Evolutionary conservation across 2,113 vertebrate genomes (phyloP).

Genomic region (Catharus bicknelli): DNA sequence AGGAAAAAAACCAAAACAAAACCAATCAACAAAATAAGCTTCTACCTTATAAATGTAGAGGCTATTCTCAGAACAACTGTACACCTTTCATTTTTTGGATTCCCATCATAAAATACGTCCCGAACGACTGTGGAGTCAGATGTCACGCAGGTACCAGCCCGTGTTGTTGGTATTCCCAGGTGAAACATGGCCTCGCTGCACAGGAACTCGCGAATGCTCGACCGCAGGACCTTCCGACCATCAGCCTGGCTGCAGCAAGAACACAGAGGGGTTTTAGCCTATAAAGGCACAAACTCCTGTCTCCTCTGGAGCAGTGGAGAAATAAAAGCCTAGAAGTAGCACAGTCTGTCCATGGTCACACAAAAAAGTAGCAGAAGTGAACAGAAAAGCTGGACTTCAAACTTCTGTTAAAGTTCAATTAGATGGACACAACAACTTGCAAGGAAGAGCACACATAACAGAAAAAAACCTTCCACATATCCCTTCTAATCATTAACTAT

Average conservation of each 20-base stretch:
- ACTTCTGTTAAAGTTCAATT: background rate
- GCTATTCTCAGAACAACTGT: constrained; percentile 91
- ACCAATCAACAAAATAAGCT: rapidly evolving
- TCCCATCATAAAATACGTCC: constrained; percentile 88
- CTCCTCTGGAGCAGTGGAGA: background rate
- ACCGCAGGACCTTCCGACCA: constrained; percentile 92
- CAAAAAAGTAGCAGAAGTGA: background rate
- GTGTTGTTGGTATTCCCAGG: constrained; percentile 89
- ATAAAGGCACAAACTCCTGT: background rate
- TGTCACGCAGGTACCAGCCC: constrained; percentile 88
- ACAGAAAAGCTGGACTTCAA: background rate
- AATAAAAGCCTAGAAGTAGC: background rate
- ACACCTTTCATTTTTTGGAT: constrained; percentile 85
- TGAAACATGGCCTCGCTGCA: constrained; percentile 94
- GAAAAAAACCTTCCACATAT: background rate
- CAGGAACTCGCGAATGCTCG: constrained; percentile 94
- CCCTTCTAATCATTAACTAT: background rate
- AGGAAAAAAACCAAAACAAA: background rate
- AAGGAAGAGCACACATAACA: background rate
- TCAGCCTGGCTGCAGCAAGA: constrained; percentile 84
- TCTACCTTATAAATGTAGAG: constrained; percentile 90
- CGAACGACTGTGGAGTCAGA: constrained; percentile 85
- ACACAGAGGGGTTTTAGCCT: rapidly evolving
- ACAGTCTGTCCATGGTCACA: too few relatives aligned
- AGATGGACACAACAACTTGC: background rate